These are phyloP conservation scores for Leucophenga montana DNA, from an alignment of 2,888 invertebrate species.

Conservation along the genomic window DNA sequence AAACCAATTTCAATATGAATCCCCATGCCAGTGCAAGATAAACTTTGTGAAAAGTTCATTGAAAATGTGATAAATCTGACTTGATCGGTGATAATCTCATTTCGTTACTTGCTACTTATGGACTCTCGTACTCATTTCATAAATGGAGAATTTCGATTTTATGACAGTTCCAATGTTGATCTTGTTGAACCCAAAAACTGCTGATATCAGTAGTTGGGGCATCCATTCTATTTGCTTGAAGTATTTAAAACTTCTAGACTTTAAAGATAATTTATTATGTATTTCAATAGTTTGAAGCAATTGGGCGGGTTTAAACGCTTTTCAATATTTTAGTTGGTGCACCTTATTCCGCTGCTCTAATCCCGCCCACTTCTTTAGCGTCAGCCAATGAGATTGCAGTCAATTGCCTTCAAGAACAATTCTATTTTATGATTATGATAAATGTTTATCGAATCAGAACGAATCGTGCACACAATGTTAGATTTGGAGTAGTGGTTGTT, in stretches of 20 bases:
- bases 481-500: conserved; percentile 11
- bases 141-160: conserved; percentile 2
- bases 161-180: neutral
- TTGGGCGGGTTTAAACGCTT: neutral
- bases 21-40: conserved; percentile 56
- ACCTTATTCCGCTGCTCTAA: conserved; percentile 7
- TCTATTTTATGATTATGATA: conserved; percentile 65
- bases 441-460: conserved; percentile 70
- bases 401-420: conserved; percentile 51
- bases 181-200: neutral
- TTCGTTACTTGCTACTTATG: conserved; percentile 1
- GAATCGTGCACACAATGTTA: conserved; percentile 38
- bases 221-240: neutral
- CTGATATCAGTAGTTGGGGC: conserved; percentile 6
- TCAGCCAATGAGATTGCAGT: conserved; percentile 61
- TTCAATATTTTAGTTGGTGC: neutral
- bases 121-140: neutral
- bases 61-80: conserved; percentile 70
- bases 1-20: conserved; percentile 48
- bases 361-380: conserved; percentile 50
- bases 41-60: conserved; percentile 71
- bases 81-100: conserved; percentile 34
- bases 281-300: too few relatives aligned
- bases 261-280: neutral
- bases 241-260: neutral